These are phyloP conservation scores for Apis cerana DNA, from an alignment of 1,140 invertebrate species.

Conservation along the genomic window DNA sequence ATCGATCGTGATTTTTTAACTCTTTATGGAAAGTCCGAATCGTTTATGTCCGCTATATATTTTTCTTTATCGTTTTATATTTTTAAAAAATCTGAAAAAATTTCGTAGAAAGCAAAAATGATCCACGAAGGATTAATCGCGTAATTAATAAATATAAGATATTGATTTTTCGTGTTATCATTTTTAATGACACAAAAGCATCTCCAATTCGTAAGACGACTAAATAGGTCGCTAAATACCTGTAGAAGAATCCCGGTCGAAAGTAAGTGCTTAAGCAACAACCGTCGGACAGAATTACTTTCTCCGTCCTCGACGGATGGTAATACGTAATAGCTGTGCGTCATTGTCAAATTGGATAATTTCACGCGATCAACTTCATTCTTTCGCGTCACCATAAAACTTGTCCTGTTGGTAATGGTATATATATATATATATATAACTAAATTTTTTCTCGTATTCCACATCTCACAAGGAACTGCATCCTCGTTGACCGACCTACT, in stretches of 20 bases:
- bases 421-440: neutral
- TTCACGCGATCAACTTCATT: slow-evolving; percentile 2
- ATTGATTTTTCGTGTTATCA: neutral
- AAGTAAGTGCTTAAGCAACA: slow-evolving; percentile 10
- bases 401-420: neutral
- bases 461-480: neutral
- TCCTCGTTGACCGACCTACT: slow-evolving; percentile 13
- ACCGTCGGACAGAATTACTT: slow-evolving; percentile 13
- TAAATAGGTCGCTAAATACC: neutral
- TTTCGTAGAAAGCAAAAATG: too few species aligned
- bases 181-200: neutral
- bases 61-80: too few species aligned
- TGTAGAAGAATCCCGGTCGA: neutral
- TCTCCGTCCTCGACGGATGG: slow-evolving; percentile 26
- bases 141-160: too few species aligned
- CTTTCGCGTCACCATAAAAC: slow-evolving; percentile 8
- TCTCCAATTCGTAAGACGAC: neutral
- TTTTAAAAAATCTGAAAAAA: too few species aligned
- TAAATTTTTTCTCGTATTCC: neutral
- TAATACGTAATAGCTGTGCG: slow-evolving; percentile 25
- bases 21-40: too few species aligned
- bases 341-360: slow-evolving; percentile 31
- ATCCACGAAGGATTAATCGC: too few species aligned
- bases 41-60: too few species aligned
- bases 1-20: slow-evolving; percentile 8